Conservation (phyloP, 2,113 vertebrate genomes). For the Rhabdornis inornatus region DNA sequence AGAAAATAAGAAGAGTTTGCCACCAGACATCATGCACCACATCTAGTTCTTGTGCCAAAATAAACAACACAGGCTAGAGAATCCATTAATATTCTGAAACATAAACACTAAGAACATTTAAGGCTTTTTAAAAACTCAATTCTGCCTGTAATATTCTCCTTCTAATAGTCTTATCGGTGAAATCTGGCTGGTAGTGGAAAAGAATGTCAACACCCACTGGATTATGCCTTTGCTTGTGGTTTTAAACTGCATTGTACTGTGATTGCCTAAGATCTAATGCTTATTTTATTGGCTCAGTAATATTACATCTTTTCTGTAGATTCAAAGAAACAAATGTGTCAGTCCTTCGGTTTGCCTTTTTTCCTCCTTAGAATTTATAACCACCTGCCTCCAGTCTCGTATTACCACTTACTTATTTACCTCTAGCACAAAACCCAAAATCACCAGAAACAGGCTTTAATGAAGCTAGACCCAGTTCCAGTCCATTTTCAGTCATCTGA, state of each 20-base stretch:
- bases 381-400: background rate
- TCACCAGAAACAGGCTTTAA: background rate
- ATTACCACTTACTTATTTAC: constrained; percentile 1
- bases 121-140: background rate
- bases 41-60: background rate
- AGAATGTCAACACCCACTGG: background rate
- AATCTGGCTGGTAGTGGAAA: background rate
- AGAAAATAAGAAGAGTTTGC: constrained; percentile 1
- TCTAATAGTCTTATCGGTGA: background rate
- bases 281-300: constrained; percentile 22
- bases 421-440: constrained; percentile 1
- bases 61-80: background rate
- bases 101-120: background rate
- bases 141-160: background rate
- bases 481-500: constrained; percentile 22
- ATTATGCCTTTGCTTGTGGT: background rate
- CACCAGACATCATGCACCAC: background rate
- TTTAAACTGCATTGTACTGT: background rate
- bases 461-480: background rate
- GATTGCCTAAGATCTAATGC: background rate
- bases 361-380: background rate
- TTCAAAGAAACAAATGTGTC: background rate
- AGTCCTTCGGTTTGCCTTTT: background rate
- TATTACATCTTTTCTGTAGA: background rate
- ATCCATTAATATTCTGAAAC: background rate